These are phyloP conservation scores for Clitarchus hookeri DNA, from an alignment of 2,888 invertebrate genomes.

Conservation along the genomic window DNA sequence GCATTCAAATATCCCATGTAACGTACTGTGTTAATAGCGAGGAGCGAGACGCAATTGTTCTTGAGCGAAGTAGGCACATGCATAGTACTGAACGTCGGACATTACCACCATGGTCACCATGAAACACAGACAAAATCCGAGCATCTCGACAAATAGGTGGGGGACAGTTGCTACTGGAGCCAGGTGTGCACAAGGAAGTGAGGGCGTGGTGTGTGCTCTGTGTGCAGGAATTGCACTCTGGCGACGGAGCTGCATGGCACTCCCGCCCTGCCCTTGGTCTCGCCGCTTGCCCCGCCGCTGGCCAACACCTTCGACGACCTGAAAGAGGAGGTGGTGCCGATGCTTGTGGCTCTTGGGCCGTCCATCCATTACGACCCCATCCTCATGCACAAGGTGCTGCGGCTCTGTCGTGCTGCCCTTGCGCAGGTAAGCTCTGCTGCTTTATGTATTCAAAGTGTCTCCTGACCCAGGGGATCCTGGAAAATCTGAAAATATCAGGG, in stretches of 20 bases:
- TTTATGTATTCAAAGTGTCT: too few relatives aligned
- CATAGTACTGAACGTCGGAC: too few relatives aligned
- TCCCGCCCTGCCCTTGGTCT: conserved; percentile 58
- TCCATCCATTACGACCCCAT: conserved; percentile 86
- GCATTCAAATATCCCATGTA: too few relatives aligned
- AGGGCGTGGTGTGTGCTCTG: conserved; percentile 29
- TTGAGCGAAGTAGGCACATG: too few relatives aligned
- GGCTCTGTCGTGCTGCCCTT: conserved; percentile 59
- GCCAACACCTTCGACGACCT: conserved; percentile 75
- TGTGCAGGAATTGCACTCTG: conserved; percentile 71
- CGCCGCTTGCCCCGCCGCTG: conserved; percentile 65
- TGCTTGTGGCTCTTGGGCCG: conserved; percentile 84
- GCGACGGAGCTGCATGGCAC: conserved; percentile 71
- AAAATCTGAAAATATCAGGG: too few relatives aligned
- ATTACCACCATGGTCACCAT: too few relatives aligned
- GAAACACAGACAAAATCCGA: too few relatives aligned
- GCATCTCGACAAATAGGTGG: too few relatives aligned
- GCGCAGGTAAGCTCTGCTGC: conserved; percentile 48
- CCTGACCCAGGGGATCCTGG: too few relatives aligned
- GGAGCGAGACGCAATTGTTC: too few relatives aligned
- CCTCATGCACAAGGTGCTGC: conserved; percentile 82
- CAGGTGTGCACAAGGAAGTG: not conserved
- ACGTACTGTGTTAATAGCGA: too few relatives aligned
- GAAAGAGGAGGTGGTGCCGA: conserved; percentile 78
- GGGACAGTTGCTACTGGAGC: too few relatives aligned